Evolutionary conservation across 2,888 invertebrate species (phyloP).

Genomic region (Oscheius myriophilus): DNA sequence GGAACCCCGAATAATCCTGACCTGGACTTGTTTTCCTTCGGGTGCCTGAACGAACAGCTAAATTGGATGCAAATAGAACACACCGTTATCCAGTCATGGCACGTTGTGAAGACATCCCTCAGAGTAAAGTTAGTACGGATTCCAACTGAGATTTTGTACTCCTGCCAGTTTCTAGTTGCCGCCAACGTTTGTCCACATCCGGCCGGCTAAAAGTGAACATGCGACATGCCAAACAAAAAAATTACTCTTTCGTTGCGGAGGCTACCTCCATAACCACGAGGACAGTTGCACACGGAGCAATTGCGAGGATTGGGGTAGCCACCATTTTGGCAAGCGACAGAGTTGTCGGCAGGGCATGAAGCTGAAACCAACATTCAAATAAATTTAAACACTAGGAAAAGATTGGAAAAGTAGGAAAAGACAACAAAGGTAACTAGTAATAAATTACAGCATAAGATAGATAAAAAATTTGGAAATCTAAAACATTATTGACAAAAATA

Average conservation of each 20-base stretch:
- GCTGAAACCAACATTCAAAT: no score
- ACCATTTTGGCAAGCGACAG: conserved; percentile 41
- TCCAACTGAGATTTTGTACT: conserved; percentile 33
- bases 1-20: conserved; percentile 31
- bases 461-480: no score
- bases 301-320: conserved; percentile 47
- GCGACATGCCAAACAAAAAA: background rate
- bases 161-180: conserved; percentile 38
- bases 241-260: conserved; percentile 43
- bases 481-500: no score
- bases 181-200: conserved; percentile 44
- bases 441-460: no score
- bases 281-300: conserved; percentile 42
- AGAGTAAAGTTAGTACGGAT: conserved; percentile 31
- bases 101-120: conserved; percentile 28
- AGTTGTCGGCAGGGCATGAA: background rate
- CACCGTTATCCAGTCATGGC: conserved; percentile 19
- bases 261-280: conserved; percentile 45
- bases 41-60: conserved; percentile 35
- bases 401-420: no score
- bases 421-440: no score
- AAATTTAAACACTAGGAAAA: no score
- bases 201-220: conserved; percentile 6
- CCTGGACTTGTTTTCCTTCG: conserved; percentile 35
- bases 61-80: background rate